phyloP scores from a whole-genome alignment of 2,797 vertebrate genomes.

The Falco concolor region DNA sequence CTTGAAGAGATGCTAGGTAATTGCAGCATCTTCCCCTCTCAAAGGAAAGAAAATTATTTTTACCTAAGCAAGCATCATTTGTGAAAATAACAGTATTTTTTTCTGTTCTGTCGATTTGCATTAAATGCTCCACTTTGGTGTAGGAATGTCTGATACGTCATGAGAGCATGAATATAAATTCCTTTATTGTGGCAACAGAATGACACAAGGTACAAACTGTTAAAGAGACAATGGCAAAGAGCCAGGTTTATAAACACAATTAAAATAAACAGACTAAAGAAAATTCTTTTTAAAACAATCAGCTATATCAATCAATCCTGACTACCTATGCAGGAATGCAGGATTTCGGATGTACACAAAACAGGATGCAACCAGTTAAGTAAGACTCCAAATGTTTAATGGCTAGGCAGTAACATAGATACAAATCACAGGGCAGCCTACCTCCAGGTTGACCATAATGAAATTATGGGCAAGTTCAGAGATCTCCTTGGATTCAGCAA shows the following conservation, averaged over 20 bases:
- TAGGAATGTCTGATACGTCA: neutral
- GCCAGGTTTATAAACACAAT: neutral
- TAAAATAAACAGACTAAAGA: neutral
- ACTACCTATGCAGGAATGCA: neutral
- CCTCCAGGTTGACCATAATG: slow-evolving; percentile 97
- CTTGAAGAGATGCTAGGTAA: neutral
- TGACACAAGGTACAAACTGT: neutral
- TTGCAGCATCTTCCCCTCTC: neutral
- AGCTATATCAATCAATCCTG: neutral
- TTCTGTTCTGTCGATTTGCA: neutral
- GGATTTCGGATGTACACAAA: neutral
- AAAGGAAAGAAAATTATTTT: neutral
- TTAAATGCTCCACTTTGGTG: neutral
- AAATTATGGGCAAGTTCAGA: slow-evolving; percentile 97
- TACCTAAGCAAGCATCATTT: neutral
- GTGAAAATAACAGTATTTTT: neutral
- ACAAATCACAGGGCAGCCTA: slow-evolving; percentile 64
- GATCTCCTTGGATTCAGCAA: slow-evolving; percentile 96
- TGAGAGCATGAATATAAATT: neutral
- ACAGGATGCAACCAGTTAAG: neutral
- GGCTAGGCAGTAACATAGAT: neutral
- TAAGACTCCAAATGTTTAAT: neutral
- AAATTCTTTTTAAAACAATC: neutral
- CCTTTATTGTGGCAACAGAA: neutral
- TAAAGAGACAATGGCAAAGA: neutral